Base-by-base conservation (phyloP, 2,113 vertebrate genomes). In the Smithornis capensis region DNA sequence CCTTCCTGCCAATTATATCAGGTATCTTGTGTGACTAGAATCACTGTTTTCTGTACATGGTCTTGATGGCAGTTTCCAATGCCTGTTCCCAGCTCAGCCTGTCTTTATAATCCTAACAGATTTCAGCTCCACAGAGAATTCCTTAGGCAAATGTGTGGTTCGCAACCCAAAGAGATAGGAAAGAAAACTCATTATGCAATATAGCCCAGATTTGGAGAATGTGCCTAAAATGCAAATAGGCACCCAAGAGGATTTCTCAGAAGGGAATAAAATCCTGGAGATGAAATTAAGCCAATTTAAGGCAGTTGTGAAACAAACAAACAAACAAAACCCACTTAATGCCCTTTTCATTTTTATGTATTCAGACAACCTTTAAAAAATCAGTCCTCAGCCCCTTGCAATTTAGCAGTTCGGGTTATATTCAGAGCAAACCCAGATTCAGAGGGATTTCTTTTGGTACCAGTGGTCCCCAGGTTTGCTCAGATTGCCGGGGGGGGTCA, bases 11-110 rank as follows among this genome's bases (percentile, higher is more conserved):
- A 97, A 35, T 83, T 80, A 3, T 95, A 96, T 97, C 92, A 67
- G 87, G 95, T 97, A 95, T 96, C 96, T 83, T 38, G 73, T 95
- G 91, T 97, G 96, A 96, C 87, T 96, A 19, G 94, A 95, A 96
- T 94, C 91, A 92, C 94, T 97, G 96, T 97, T 96, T 96, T 95
- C 92, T 96, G 74, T 95, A 67, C 80, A 79, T 38, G 80, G 83
- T 78, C 92, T 84, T 93, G 81, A 85, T 83, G 91, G 96, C 93
- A 95, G 78, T 95, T 96, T 96, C 95, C 94, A 97, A 5, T 75
- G 95, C 62, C 92, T 83, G 70, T 89, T 95, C 74, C 89, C 92
- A 94, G 77, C 70, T 90, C 88, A 76, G 67, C 67, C 47, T 87
- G 6, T 92, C 57, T 94, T 95, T 90, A 88, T 95, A 96, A 93